A percentile compares a stretch with the other conserved stretches of the same genome.
Conservation (phyloP, 2,113 vertebrate genomes). For the Siphamia tubifer region DNA sequence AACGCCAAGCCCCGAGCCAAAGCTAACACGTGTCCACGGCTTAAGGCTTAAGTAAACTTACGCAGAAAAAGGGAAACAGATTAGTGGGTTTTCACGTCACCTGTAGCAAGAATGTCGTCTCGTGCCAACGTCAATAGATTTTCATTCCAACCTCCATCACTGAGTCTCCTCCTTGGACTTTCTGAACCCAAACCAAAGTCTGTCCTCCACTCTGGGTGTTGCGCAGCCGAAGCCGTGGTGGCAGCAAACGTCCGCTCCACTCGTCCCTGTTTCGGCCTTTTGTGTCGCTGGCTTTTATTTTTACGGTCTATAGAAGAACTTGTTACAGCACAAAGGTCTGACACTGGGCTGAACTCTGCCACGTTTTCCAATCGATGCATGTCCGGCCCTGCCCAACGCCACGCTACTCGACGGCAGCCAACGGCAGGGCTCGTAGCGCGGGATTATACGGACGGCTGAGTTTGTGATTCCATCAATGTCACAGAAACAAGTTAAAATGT, state of each 20-base stretch:
- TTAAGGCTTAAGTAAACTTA: not conserved
- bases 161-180: not conserved
- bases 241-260: not conserved
- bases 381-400: conserved; percentile 3
- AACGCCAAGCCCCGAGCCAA: too few relatives aligned
- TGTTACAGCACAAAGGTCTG: conserved; percentile 34
- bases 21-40: too few relatives aligned
- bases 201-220: not conserved
- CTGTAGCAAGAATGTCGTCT: too few relatives aligned
- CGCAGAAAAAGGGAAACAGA: not conserved
- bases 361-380: conserved; percentile 39
- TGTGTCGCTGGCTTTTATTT: conserved; percentile 20
- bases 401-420: conserved; percentile 7
- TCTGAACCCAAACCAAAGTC: not conserved
- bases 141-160: not conserved
- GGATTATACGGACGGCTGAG: conserved; percentile 11
- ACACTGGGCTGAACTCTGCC: conserved; percentile 23
- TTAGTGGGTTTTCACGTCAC: not conserved
- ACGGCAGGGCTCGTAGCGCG: not conserved
- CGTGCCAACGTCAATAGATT: not conserved
- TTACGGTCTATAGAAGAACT: conserved; percentile 33
- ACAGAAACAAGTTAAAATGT: not conserved
- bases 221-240: too few relatives aligned
- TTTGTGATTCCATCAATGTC: conserved; percentile 13
- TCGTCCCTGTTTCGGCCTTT: not conserved